phyloP scores from a whole-genome alignment of 2,888 invertebrate species.

The Pristionchus mayeri region DNA sequence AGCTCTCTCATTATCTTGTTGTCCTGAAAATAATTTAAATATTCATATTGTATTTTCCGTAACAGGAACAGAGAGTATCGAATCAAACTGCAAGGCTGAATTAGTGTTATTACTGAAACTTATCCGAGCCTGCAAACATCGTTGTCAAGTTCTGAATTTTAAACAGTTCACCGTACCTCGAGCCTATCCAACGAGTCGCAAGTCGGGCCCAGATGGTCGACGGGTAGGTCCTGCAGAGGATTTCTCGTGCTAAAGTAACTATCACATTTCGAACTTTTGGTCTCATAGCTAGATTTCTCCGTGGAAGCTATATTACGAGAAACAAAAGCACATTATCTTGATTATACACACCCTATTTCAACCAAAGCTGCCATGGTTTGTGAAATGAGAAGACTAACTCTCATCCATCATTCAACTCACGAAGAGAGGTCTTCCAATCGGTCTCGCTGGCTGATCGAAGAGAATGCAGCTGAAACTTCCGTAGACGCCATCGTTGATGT shows the following conservation, averaged over 20 bases:
- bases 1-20: conserved; percentile 82
- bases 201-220: conserved; percentile 89
- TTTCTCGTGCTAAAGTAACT: conserved; percentile 58
- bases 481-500: no score
- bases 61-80: no score
- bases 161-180: conserved; percentile 69
- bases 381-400: not conserved
- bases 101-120: no score
- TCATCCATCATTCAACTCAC: no score
- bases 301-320: not conserved
- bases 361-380: no score
- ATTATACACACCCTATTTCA: not conserved
- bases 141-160: no score
- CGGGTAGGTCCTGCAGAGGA: not conserved
- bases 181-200: conserved; percentile 89
- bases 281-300: conserved; percentile 78
- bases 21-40: conserved; percentile 29
- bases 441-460: no score
- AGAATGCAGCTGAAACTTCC: no score
- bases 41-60: no score
- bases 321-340: not conserved
- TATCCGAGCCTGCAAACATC: no score
- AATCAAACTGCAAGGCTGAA: no score
- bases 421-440: no score
- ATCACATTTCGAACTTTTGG: conserved; percentile 84